phyloP scores from a whole-genome alignment of 2,113 vertebrate genomes.

The Channa argus region DNA sequence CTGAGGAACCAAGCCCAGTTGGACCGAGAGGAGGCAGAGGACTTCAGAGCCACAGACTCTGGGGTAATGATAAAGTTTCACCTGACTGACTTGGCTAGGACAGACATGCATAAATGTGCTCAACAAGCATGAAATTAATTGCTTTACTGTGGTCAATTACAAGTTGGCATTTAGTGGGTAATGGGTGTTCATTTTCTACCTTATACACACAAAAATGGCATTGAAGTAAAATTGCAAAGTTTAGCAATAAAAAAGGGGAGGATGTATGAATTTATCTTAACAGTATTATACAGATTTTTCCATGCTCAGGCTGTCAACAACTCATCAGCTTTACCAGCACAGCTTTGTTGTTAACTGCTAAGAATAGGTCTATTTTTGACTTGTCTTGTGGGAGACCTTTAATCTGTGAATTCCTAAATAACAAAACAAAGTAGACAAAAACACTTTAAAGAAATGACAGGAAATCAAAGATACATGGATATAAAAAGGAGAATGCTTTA shows the following conservation, averaged over 20 bases:
- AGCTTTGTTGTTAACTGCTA: conserved; percentile 63
- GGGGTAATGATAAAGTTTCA: conserved; percentile 82
- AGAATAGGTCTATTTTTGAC: conserved; percentile 45
- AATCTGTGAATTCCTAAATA: conserved; percentile 24
- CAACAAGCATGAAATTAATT: background rate
- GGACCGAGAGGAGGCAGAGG: conserved; percentile 81
- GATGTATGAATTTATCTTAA: background rate
- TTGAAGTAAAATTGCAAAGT: background rate
- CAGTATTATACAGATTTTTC: conserved; percentile 23
- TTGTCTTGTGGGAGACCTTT: conserved; percentile 32
- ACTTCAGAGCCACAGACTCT: conserved; percentile 93
- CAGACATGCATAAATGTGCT: background rate
- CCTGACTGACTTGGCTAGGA: background rate
- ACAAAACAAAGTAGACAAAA: conserved; percentile 1
- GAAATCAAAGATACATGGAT: background rate
- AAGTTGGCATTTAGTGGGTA: conserved; percentile 4
- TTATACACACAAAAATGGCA: background rate
- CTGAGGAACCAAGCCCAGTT: conserved; percentile 78
- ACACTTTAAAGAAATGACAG: conserved; percentile 13
- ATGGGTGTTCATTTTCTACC: background rate
- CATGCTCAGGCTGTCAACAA: conserved; percentile 32
- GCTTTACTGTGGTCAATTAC: background rate
- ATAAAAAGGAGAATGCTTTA: background rate
- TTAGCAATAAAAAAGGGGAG: background rate
- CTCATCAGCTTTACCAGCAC: conserved; percentile 36